Base-by-base conservation (phyloP, 1,140 invertebrate genomes). In the Triops cancriformis region DNA sequence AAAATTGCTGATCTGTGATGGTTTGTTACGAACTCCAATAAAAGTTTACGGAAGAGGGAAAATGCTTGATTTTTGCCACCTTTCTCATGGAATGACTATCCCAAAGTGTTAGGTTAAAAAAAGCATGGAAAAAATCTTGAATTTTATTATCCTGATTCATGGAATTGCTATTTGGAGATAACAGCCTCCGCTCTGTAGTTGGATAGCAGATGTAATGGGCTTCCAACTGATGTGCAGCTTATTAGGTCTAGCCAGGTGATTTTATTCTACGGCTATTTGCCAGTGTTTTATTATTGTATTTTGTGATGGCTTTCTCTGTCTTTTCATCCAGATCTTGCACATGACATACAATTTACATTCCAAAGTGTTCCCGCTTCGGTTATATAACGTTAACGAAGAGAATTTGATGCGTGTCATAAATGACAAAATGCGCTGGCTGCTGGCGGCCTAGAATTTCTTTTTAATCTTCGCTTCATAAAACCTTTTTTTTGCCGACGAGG, bases 11-110 rank as follows among this genome's bases (percentile, higher is more conserved):
- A 14, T 64, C 51, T 64, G 51, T 64, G 51, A 64, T 64, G 51
- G 51, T 64, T 23, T 64, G 18, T 64, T 64, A 64, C 51, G 23
- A 64, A 64, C 51, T 18, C n/a, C 51, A 64, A 64, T 64, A 64
- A 64, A 64, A 64, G 14, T 64, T 64, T 64, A 64, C 51, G 51
- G 51, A 64, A 64, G 51, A 64, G 51, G 14, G 51, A 64, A 64
- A 64, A 64, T 64, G 51, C 10, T 18, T 64, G 14, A 6, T 64
- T 18, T 64, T 12, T 64, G 23, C 18, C 14, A 64, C 14, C n/a
- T 23, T 64, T 64, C 23, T 23, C 23, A 23, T 64, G 23, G 51
- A 1, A 64, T 64, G 14, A 5, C 51, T 23, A 64, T n/a, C 3
- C 14, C 23, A 6, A 1, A n/a, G 14, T 64, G 14, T 18, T 6